These are phyloP conservation scores for Drosophila acutilabella DNA, from an alignment of 2,888 invertebrate species.

Conservation along the genomic window DNA sequence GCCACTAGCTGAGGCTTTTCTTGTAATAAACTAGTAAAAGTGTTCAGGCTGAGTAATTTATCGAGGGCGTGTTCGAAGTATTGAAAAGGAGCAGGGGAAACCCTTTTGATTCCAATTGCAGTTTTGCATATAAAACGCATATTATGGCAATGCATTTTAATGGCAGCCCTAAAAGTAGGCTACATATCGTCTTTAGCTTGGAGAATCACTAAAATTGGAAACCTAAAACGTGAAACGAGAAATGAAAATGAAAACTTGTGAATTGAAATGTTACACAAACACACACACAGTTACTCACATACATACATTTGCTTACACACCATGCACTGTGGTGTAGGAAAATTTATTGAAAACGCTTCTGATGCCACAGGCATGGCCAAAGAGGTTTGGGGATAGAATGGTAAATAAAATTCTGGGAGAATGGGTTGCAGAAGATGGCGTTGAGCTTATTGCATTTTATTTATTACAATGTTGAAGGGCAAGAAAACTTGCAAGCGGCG, in stretches of 20 bases:
- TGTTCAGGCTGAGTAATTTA: background rate
- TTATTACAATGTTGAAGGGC: conserved; percentile 65
- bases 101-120: conserved; percentile 31
- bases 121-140: conserved; percentile 65
- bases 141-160: conserved; percentile 64
- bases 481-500: conserved; percentile 62
- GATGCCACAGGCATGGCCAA: conserved; percentile 2
- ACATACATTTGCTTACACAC: conserved; percentile 16
- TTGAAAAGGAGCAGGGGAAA: background rate
- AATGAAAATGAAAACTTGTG: conserved; percentile 40
- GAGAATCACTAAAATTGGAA: conserved; percentile 26
- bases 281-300: conserved; percentile 10
- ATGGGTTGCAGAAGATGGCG: conserved; percentile 18
- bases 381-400: background rate
- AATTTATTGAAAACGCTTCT: conserved; percentile 63
- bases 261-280: conserved; percentile 42
- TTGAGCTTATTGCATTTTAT: conserved; percentile 67
- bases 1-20: conserved; percentile 20
- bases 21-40: conserved; percentile 13
- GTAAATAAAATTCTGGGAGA: conserved; percentile 16
- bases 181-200: conserved; percentile 27
- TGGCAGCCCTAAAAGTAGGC: conserved; percentile 58
- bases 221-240: conserved; percentile 10
- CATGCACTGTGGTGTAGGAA: conserved; percentile 29
- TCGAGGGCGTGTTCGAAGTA: background rate